phyloP scores from a whole-genome alignment of 2,113 vertebrate species.

The Daphoenositta chrysoptera region DNA sequence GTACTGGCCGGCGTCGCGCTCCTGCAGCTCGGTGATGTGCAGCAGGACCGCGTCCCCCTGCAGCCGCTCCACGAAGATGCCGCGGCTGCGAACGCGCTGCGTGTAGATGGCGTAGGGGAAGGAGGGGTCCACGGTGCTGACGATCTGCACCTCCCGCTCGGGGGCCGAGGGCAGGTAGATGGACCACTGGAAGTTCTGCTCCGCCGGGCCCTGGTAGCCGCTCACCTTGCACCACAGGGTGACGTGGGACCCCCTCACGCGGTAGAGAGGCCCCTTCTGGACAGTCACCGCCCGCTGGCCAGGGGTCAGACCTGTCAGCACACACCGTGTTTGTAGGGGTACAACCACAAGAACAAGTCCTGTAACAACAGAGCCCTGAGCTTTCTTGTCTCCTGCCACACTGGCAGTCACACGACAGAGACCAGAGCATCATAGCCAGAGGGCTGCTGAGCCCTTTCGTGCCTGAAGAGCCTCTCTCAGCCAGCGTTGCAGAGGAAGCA shows the following conservation, averaged over 20 bases:
- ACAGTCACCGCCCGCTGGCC: slow-evolving; percentile 65
- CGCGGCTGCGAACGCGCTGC: slow-evolving; percentile 80
- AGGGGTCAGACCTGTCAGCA: slow-evolving; percentile 38
- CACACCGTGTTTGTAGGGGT: rapidly evolving
- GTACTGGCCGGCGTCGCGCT: slow-evolving; percentile 80
- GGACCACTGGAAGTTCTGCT: slow-evolving; percentile 90
- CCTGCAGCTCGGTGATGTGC: slow-evolving; percentile 87
- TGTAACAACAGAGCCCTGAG: background rate
- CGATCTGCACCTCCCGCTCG: slow-evolving; percentile 88
- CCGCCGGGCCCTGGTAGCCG: slow-evolving; percentile 38
- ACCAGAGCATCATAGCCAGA: background rate
- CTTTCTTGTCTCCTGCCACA: background rate
- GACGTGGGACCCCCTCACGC: slow-evolving; percentile 81
- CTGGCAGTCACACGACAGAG: rapidly evolving
- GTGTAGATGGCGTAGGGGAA: slow-evolving; percentile 89
- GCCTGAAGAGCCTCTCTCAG: background rate
- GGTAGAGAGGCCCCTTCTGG: slow-evolving; percentile 81
- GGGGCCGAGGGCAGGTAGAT: slow-evolving; percentile 83
- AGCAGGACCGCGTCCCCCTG: slow-evolving; percentile 78
- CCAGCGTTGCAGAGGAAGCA: background rate
- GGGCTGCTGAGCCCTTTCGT: rapidly evolving
- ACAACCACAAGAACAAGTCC: background rate
- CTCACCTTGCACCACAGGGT: slow-evolving; percentile 95
- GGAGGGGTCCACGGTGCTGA: slow-evolving; percentile 87
- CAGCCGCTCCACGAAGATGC: slow-evolving; percentile 88